phyloP scores from a whole-genome alignment of 2,888 invertebrate species.

The Dusona sp. region DNA sequence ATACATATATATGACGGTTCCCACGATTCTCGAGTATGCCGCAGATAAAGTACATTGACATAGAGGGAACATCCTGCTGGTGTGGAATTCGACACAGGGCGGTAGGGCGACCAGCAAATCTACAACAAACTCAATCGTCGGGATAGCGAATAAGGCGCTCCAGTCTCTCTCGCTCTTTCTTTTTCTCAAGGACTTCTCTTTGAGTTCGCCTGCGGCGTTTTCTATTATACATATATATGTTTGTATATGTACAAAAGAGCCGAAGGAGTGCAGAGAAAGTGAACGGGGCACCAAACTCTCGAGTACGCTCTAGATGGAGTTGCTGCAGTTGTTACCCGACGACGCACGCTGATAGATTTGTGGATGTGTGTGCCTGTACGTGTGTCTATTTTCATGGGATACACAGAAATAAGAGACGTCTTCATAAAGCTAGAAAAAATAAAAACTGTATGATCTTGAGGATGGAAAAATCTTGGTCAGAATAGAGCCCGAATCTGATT shows the following conservation, averaged over 20 bases:
- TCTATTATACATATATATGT: constrained; percentile 10
- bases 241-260: neutral
- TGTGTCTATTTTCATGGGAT: neutral
- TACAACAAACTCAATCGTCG: constrained; percentile 67
- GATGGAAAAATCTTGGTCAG: constrained; percentile 14
- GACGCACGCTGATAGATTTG: constrained; percentile 13
- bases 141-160: constrained; percentile 58
- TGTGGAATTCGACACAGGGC: constrained; percentile 46
- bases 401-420: constrained; percentile 19
- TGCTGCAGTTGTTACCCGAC: constrained; percentile 39
- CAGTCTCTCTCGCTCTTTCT: constrained; percentile 23
- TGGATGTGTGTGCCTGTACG: constrained; percentile 6
- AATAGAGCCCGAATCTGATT: constrained; percentile 3
- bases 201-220: constrained; percentile 45
- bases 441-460: neutral
- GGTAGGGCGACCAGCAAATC: constrained; percentile 36
- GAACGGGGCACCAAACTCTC: constrained; percentile 24
- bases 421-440: neutral
- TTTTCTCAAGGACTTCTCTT: constrained; percentile 32
- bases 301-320: constrained; percentile 27
- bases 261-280: constrained; percentile 17
- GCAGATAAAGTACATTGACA: constrained; percentile 55
- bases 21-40: constrained; percentile 40
- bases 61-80: constrained; percentile 28
- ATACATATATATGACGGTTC: constrained; percentile 34